Evolutionary conservation across 2,113 vertebrate species (phyloP), one percentile per base, ranked within the genome.

Genomic region (Varanus komodoensis): DNA sequence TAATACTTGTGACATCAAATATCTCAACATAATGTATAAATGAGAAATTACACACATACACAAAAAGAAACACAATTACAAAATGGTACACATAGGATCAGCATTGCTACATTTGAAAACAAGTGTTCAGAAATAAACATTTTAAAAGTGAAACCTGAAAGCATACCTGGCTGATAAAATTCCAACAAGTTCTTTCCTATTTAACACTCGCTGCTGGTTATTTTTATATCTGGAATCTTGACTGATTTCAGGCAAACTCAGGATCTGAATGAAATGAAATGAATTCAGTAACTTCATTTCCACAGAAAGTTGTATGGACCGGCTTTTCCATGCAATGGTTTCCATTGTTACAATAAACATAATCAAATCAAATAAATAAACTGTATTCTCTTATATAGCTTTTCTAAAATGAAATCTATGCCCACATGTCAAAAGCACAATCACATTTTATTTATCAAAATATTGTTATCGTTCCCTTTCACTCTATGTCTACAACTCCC

Each of bases 191-290:
- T 98, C 95, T 93, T 96, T 96, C 88, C 98, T 98, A 95, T 99
- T 98, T 86, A 98, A 95, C 74, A 99, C 99, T 92, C 99, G 96
- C 90, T 98, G 97, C 25, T 94, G 94, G 95, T 99, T 99, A 90
- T 95, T 99, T 96, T 96, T 98, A 94, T 98, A 99, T 84, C 97
- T 97, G 11, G 97, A 93, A 87, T 98, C 97, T 71, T 96, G 92
- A 86, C 96, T 95, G 91, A 99, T 92, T 90, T 97, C 95, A 89
- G 82, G 93, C 94, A 99, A 96, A 90, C 97, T 95, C 95, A 99
- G 94, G 79, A 99, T 96, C 99, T 99, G 71, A 80, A 81, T 38
- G 29, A 96, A 93, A 95, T 91, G 34, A 14, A 52, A 94, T 91
- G 92, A 73, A 88, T 29, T 79, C 23, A 85, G 44, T 38, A 71